Percentiles rank a stretch among this genome's conserved stretches.
Evolutionary conservation across 1,140 invertebrate genomes (phyloP).

Genomic region (Drepana arcuata): DNA sequence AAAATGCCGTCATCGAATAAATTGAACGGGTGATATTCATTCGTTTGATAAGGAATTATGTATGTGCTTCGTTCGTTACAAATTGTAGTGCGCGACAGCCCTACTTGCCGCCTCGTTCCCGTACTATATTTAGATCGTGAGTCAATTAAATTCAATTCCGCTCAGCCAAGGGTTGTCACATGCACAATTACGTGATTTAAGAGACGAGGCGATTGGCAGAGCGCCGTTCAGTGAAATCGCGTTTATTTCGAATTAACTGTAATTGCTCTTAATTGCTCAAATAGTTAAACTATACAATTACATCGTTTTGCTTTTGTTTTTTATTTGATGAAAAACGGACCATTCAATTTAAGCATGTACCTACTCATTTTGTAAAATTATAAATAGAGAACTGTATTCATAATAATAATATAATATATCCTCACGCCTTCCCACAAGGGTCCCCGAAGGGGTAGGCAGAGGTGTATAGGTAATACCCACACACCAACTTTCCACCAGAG

Average conservation of each 20-base stretch:
- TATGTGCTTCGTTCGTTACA: too few species aligned
- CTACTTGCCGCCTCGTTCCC: slow-evolving; percentile 6
- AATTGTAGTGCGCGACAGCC: slow-evolving; percentile 9
- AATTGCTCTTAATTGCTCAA: slow-evolving; percentile 43
- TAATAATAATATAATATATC: too few species aligned
- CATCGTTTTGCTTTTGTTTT: not conserved
- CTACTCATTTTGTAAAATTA: too few species aligned
- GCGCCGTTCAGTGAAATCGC: slow-evolving; percentile 32
- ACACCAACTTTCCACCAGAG: too few species aligned
- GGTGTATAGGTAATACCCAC: too few species aligned
- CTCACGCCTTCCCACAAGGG: too few species aligned
- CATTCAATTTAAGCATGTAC: not conserved
- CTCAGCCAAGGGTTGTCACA: slow-evolving; percentile 32
- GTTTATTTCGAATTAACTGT: slow-evolving; percentile 47
- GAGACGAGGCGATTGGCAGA: slow-evolving; percentile 14
- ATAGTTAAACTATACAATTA: not conserved
- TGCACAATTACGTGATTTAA: slow-evolving; percentile 48
- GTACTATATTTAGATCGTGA: slow-evolving; percentile 41
- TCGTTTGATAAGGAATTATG: too few species aligned
- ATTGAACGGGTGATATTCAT: too few species aligned
- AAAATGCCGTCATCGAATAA: too few species aligned
- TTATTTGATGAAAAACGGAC: too few species aligned
- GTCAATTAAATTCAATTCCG: slow-evolving; percentile 56
- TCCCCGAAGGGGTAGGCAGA: too few species aligned
- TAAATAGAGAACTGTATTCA: too few species aligned